Percentiles rank a stretch among this genome's conserved stretches.
Conservation (phyloP, 2,113 vertebrate genomes). For the Callocephalon fimbriatum region DNA sequence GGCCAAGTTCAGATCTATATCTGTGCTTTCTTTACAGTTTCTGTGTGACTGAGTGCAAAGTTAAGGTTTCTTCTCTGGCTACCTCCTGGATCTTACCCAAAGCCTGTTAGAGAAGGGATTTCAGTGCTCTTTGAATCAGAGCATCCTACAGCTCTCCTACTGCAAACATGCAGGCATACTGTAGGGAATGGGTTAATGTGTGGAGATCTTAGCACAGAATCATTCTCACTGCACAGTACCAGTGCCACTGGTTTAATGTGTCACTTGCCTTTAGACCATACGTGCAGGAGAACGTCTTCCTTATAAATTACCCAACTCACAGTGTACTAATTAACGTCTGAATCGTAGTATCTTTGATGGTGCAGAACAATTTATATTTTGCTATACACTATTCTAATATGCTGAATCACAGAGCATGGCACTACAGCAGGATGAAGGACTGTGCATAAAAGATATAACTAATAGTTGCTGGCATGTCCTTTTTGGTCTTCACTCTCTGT, state of each 20-base stretch:
- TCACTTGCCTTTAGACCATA: not conserved
- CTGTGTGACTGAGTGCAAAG: not conserved
- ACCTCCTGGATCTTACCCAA: not conserved
- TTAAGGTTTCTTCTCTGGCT: not conserved
- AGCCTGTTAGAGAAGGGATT: not conserved
- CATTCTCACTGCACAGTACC: not conserved
- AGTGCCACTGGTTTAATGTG: not conserved
- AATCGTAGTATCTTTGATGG: not conserved
- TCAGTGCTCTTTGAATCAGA: not conserved
- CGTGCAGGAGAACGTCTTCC: not conserved
- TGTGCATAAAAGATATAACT: not conserved
- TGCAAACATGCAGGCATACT: not conserved
- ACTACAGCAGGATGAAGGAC: not conserved
- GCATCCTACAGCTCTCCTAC: not conserved
- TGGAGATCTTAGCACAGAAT: not conserved
- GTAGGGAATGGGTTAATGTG: not conserved
- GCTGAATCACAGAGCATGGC: not conserved
- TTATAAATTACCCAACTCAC: not conserved
- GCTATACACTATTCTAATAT: not conserved
- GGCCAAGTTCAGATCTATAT: not conserved
- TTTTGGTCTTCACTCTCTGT: not conserved
- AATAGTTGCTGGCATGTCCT: not conserved
- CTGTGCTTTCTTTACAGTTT: not conserved
- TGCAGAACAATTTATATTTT: not conserved
- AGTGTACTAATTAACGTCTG: not conserved